These are phyloP conservation scores for Osmoderma eremita DNA, from an alignment of 2,888 invertebrate species.

Conservation along the genomic window DNA sequence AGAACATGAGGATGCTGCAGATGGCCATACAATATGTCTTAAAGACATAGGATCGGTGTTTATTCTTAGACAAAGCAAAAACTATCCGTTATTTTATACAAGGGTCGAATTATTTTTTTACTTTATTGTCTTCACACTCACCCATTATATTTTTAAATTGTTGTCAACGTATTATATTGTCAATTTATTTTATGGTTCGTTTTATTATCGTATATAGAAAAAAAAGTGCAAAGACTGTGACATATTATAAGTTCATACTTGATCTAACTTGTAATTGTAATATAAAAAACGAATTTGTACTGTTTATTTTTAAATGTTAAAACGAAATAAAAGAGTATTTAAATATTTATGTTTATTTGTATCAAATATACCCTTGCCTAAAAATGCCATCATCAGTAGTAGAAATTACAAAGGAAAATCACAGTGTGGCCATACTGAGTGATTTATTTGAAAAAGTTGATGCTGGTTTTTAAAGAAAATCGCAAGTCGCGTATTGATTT, in stretches of 20 bases:
- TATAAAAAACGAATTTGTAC: conserved; percentile 35
- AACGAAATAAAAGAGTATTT: conserved; percentile 37
- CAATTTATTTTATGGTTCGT: conserved; percentile 28
- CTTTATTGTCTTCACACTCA: conserved; percentile 24
- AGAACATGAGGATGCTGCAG: conserved; percentile 76
- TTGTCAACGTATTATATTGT: conserved; percentile 31
- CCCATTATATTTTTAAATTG: conserved; percentile 30
- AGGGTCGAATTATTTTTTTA: conserved; percentile 27
- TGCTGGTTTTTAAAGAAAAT: too few relatives aligned
- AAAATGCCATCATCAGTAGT: too few relatives aligned
- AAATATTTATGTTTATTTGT: conserved; percentile 20
- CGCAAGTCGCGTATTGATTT: too few relatives aligned
- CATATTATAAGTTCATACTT: conserved; percentile 32
- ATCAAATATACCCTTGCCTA: too few relatives aligned
- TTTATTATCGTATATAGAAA: conserved; percentile 18
- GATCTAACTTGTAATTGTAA: conserved; percentile 25
- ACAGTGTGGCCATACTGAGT: too few relatives aligned
- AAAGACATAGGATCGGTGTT: conserved; percentile 37
- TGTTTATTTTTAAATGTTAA: conserved; percentile 38
- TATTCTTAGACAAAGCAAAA: not conserved
- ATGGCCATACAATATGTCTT: conserved; percentile 70
- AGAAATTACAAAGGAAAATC: too few relatives aligned
- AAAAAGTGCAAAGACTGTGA: conserved; percentile 41
- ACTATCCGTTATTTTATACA: conserved; percentile 21
- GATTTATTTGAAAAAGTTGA: too few relatives aligned